Evolutionary conservation across 2,797 vertebrate species (phyloP).

Genomic region (Tympanoctomys barrerae): DNA sequence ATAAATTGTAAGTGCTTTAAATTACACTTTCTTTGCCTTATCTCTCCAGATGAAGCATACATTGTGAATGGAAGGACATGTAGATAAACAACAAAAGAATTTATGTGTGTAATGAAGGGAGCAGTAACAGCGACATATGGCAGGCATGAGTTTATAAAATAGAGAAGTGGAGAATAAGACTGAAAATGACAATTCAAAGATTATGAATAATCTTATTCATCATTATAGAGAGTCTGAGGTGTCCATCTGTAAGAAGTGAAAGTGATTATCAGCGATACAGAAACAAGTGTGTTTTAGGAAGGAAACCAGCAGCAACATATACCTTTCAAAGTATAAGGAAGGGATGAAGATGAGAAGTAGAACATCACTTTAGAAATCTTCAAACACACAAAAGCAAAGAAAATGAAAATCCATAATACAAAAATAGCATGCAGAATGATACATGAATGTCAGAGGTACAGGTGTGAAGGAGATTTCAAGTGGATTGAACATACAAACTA

Average conservation of each 20-base stretch:
- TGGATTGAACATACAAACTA: background rate
- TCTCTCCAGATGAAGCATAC: background rate
- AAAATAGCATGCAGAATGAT: background rate
- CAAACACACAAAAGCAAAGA: background rate
- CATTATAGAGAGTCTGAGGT: background rate
- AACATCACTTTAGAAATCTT: background rate
- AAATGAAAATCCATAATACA: background rate
- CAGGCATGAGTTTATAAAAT: background rate
- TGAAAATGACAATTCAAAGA: background rate
- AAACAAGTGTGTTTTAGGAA: background rate
- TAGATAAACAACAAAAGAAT: background rate
- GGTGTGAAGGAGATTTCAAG: background rate
- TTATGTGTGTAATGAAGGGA: background rate
- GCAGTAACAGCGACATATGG: background rate
- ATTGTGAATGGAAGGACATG: background rate
- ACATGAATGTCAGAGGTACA: background rate
- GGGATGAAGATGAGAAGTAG: background rate
- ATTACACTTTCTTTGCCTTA: constrained; percentile 14
- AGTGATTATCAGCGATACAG: background rate
- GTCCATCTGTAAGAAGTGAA: constrained; percentile 32
- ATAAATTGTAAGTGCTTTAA: background rate
- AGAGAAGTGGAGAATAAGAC: constrained; percentile 10
- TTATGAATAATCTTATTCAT: background rate
- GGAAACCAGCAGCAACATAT: background rate
- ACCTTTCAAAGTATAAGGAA: background rate